Evolutionary conservation across 2,888 invertebrate species (phyloP).

Genomic region (Eudemis profundana): DNA sequence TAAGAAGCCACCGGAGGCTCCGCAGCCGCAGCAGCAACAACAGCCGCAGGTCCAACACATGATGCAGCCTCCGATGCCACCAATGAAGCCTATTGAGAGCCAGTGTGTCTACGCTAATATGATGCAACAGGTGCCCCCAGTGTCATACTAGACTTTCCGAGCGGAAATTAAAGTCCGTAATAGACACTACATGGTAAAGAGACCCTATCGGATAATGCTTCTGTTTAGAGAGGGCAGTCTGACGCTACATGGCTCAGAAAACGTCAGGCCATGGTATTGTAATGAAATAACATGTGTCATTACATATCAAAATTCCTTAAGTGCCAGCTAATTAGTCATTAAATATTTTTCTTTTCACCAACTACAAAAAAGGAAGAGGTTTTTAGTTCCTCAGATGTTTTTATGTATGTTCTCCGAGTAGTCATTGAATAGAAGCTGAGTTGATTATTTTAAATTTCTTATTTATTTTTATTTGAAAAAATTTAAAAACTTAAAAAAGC

Average conservation of each 20-base stretch:
- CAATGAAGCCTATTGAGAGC: slow-evolving; percentile 70
- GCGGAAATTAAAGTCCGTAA: slow-evolving; percentile 5
- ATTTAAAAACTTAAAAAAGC: too few relatives aligned
- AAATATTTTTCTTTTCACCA: too few relatives aligned
- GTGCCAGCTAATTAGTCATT: too few relatives aligned
- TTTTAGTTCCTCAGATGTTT: too few relatives aligned
- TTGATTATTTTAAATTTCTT: too few relatives aligned
- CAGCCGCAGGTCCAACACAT: slow-evolving; percentile 56
- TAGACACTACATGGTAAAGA: neutral
- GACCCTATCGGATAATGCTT: neutral
- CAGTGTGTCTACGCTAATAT: slow-evolving; percentile 75
- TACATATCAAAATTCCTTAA: too few relatives aligned
- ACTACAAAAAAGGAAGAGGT: too few relatives aligned
- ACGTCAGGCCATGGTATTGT: neutral
- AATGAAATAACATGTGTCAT: too few relatives aligned
- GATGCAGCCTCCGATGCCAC: slow-evolving; percentile 60
- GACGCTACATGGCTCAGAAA: neutral
- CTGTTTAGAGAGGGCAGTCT: neutral
- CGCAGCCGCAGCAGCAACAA: slow-evolving; percentile 51
- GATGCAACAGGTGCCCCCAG: slow-evolving; percentile 77
- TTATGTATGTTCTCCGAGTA: too few relatives aligned
- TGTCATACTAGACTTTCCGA: slow-evolving; percentile 63
- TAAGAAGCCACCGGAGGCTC: slow-evolving; percentile 71
- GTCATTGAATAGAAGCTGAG: too few relatives aligned
- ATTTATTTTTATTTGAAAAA: too few relatives aligned